Percentiles rank a stretch among this genome's conserved stretches.
Conservation (phyloP, 2,797 vertebrate species). For the Paedocypris micromegethes region DNA sequence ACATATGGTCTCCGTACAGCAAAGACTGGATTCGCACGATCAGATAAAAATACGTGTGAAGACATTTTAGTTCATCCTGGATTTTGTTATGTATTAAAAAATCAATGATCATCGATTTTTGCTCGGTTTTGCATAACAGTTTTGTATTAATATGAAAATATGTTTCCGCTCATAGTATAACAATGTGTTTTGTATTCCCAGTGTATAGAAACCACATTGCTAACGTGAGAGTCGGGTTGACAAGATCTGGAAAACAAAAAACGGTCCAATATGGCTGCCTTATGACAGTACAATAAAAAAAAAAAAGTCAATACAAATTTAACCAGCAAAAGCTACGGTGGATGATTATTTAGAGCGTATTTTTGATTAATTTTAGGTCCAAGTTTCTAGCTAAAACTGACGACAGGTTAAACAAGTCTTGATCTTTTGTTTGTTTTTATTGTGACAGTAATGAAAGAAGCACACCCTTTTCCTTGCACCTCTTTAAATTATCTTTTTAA, state of each 20-base stretch:
- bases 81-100: no score
- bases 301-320: slow-evolving; percentile 34
- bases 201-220: slow-evolving; percentile 45
- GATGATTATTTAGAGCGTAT: slow-evolving; percentile 13
- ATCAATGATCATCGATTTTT: no score
- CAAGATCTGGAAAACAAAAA: slow-evolving; percentile 41
- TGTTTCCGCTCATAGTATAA: slow-evolving; percentile 28
- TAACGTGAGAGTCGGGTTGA: slow-evolving; percentile 33
- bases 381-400: slow-evolving; percentile 22
- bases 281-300: slow-evolving; percentile 32
- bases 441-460: neutral
- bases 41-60: slow-evolving; percentile 21
- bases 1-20: slow-evolving; percentile 47
- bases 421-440: slow-evolving; percentile 1
- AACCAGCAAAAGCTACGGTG: slow-evolving; percentile 41
- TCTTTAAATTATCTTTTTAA: neutral
- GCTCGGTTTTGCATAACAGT: no score
- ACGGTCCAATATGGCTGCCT: slow-evolving; percentile 35
- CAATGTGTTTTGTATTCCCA: slow-evolving; percentile 35
- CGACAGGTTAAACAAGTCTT: slow-evolving; percentile 13
- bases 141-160: neutral
- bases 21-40: slow-evolving; percentile 28
- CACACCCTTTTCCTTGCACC: neutral
- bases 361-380: slow-evolving; percentile 42
- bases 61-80: slow-evolving; percentile 21